Percentiles rank a stretch among this genome's conserved stretches.
These are phyloP conservation scores for Chelonoidis abingdonii DNA, from an alignment of 2,113 vertebrate genomes.

Conservation along the genomic window DNA sequence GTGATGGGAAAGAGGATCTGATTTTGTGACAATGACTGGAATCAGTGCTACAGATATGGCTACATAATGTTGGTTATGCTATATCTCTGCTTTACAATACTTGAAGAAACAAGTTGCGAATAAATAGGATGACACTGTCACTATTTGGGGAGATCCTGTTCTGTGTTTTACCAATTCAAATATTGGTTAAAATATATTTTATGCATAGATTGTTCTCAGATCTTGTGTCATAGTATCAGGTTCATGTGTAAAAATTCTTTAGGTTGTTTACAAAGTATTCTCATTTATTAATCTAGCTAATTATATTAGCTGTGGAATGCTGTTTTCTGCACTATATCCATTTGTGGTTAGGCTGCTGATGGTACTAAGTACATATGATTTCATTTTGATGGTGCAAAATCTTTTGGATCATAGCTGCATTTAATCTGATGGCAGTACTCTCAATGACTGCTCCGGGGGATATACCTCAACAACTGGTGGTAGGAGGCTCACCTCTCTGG, in stretches of 20 bases:
- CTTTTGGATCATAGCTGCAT: background rate
- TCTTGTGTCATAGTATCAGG: background rate
- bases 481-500: background rate
- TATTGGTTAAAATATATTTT: background rate
- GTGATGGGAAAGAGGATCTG: background rate
- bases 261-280: background rate
- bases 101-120: background rate
- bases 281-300: background rate
- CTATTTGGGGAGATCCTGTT: background rate
- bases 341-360: background rate
- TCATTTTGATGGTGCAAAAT: background rate
- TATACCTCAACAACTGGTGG: background rate
- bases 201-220: background rate
- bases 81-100: fast-evolving
- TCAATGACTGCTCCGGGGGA: background rate
- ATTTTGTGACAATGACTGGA: background rate
- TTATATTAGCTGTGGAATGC: background rate
- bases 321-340: background rate
- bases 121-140: background rate
- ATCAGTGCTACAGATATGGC: background rate
- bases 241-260: background rate
- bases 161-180: fast-evolving
- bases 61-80: fast-evolving
- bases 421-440: background rate
- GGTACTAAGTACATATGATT: background rate